Base-by-base conservation (phyloP, 1,140 invertebrate genomes). In the Eriocheir sinensis region DNA sequence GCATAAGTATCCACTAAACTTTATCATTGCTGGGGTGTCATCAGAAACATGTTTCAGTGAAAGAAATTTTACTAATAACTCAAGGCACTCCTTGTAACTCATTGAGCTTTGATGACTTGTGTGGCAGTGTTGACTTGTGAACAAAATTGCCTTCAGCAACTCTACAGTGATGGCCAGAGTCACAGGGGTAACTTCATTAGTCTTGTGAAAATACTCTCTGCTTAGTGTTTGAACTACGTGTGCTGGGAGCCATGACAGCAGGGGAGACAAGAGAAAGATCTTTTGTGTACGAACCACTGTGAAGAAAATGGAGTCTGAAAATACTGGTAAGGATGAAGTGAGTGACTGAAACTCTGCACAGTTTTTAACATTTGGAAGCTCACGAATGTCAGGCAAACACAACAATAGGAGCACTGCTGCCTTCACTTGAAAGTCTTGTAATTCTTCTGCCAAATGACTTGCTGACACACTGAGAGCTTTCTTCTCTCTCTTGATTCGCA, bases 1-100 rank as follows among this genome's bases (percentile, higher is more conserved):
- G 30, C 44, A 94, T 32, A 34, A 94, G 36, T 94, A 94, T 80
- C 86, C 93, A 94, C 93, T 94, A n/a, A 72, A 94, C 32, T 89
- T 94, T 17, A 89, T 41, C 21, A 48, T 0, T 6, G 36, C 53
- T 27, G 27, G 60, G 44, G 86, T 89, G 6, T 81, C 36, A 81
- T 41, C 48, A n/a, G 88, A 89, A n/a, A 89, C 38, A 40, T 48
- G 89, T 41, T 81, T 94, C 41, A 32, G 41, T 6, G 86, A 94
- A n/a, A 89, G 27, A 40, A 94, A 94, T n/a, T 90, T 80, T n/a
- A 79, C 60, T 21, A 94, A 44, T n/a, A 36, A 44, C 6, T 79
- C 2, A 12, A 90, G 89, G 44, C 53, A 89, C 6, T 89, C 93
- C 8, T 21, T 32, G 27, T 89, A 17, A 81, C 32, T 36, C 6